Conservation (phyloP, 2,113 vertebrate genomes). For the Melanotaenia duboulayi region DNA sequence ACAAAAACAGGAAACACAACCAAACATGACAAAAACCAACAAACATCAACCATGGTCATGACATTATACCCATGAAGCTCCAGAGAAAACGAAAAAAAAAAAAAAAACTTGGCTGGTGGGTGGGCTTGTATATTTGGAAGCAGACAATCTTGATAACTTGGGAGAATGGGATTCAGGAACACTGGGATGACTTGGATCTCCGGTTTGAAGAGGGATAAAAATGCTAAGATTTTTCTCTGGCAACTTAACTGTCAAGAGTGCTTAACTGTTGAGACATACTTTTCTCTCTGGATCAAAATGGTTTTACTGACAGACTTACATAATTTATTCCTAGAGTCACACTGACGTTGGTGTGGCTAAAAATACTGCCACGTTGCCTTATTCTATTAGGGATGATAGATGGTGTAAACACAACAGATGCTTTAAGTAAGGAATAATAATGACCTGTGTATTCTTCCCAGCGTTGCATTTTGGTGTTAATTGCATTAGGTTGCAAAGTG, state of each 20-base stretch:
- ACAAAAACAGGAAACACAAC: no score
- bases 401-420: conserved; percentile 22
- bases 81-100: no score
- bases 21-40: no score
- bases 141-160: no score
- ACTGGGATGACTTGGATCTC: not conserved
- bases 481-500: conserved; percentile 68
- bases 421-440: conserved; percentile 55
- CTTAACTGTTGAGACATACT: not conserved
- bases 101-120: no score
- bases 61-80: no score
- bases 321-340: not conserved
- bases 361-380: conserved; percentile 29
- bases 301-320: not conserved
- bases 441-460: conserved; percentile 53
- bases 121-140: not conserved
- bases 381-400: conserved; percentile 50
- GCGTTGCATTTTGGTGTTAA: conserved; percentile 68
- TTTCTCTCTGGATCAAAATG: not conserved
- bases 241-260: not conserved
- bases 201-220: not conserved
- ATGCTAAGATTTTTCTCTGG: not conserved
- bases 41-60: no score
- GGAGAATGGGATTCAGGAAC: not conserved
- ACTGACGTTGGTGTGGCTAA: not conserved